Percentiles rank a stretch among this genome's conserved stretches.
These are phyloP conservation scores for Hybos culiciformis DNA, from an alignment of 2,888 invertebrate species.

Conservation along the genomic window DNA sequence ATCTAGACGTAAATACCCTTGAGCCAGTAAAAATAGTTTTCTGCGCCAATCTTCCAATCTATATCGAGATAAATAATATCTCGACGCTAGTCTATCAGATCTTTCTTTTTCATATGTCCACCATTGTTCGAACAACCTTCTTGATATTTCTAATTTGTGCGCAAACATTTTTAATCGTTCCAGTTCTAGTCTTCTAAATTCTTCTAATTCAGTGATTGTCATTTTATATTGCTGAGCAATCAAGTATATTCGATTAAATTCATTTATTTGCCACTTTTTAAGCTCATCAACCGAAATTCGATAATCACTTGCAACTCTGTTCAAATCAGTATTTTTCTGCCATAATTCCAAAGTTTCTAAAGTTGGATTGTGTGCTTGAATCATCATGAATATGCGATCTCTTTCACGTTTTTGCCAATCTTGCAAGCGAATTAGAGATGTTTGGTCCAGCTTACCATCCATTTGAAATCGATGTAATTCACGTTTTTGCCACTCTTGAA, in stretches of 20 bases:
- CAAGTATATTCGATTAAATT: conserved; percentile 23
- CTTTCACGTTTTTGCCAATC: conserved; percentile 28
- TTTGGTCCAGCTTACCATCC: conserved; percentile 23
- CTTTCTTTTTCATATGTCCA: conserved; percentile 19
- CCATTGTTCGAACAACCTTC: conserved; percentile 20
- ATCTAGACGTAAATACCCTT: conserved; percentile 24
- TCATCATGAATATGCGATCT: conserved; percentile 28
- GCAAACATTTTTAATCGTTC: conserved; percentile 22
- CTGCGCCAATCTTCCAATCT: conserved; percentile 26
- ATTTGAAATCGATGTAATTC: conserved; percentile 19
- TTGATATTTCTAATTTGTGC: conserved; percentile 21
- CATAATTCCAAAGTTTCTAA: conserved; percentile 22
- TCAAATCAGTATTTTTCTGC: conserved; percentile 24
- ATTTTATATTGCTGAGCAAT: conserved; percentile 25
- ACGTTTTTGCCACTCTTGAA: conserved; percentile 23
- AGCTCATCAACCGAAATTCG: conserved; percentile 21
- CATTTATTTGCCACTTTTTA: conserved; percentile 26
- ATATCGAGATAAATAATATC: conserved; percentile 19
- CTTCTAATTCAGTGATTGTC: conserved; percentile 23
- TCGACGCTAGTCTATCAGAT: conserved; percentile 18
- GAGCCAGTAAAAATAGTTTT: conserved; percentile 24
- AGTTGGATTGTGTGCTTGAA: conserved; percentile 25
- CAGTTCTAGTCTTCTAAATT: conserved; percentile 28
- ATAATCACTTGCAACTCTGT: conserved; percentile 19
- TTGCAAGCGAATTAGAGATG: conserved; percentile 19